phyloP scores from a whole-genome alignment of 2,888 invertebrate genomes.

The Athalia circularis region DNA sequence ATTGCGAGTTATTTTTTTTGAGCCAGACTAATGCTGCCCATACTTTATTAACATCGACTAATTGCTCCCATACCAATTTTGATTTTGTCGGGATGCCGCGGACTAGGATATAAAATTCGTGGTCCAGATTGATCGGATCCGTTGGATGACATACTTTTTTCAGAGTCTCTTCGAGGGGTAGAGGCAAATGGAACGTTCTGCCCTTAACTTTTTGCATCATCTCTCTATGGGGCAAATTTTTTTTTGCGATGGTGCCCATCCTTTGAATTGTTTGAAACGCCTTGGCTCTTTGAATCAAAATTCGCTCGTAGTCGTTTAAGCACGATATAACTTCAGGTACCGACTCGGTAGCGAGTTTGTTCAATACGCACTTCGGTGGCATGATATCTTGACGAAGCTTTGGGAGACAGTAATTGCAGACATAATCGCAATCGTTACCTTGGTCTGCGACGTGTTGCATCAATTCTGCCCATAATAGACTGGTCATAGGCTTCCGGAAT shows the following conservation, averaged over 20 bases:
- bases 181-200: conserved; percentile 57
- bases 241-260: conserved; percentile 63
- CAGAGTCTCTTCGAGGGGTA: conserved; percentile 62
- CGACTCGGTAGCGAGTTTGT: conserved; percentile 52
- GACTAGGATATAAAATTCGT: conserved; percentile 63
- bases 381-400: conserved; percentile 54
- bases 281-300: conserved; percentile 63
- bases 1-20: conserved; percentile 56
- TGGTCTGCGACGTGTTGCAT: conserved; percentile 16
- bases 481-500: conserved; percentile 48
- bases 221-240: conserved; percentile 54
- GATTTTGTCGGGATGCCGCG: conserved; percentile 61
- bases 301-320: conserved; percentile 58
- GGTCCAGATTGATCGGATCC: conserved; percentile 59
- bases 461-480: conserved; percentile 47
- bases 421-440: conserved; percentile 17
- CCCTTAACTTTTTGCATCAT: conserved; percentile 46
- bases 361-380: conserved; percentile 59
- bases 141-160: conserved; percentile 61
- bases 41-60: too few species aligned
- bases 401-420: conserved; percentile 47
- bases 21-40: not conserved
- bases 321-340: conserved; percentile 51
- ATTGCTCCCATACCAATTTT: conserved; percentile 38
- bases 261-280: conserved; percentile 64